Evolutionary conservation across 2,797 vertebrate species (phyloP).

Genomic region (Otolemur crassicaudatus): DNA sequence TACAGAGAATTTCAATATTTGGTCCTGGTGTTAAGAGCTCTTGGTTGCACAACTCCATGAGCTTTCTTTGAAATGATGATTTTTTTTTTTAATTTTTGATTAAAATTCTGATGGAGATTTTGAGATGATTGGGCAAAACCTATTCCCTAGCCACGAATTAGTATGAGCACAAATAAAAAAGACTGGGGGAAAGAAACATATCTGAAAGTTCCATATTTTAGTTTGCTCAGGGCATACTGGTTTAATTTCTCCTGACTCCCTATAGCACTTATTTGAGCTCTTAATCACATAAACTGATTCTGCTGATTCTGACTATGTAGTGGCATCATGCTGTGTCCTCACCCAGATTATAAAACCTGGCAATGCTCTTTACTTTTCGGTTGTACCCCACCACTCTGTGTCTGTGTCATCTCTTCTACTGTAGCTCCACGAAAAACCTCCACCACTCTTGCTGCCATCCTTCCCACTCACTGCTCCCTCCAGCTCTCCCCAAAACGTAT

Average conservation of each 20-base stretch:
- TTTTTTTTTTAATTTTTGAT: neutral
- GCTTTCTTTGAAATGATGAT: conserved; percentile 94
- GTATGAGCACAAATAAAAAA: neutral
- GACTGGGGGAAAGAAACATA: neutral
- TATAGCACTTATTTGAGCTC: neutral
- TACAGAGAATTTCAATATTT: conserved; percentile 86
- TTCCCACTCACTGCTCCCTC: neutral
- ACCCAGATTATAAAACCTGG: neutral
- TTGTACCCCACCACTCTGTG: accelerated
- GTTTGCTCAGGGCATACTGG: neutral
- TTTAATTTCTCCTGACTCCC: neutral
- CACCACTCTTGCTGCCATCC: neutral
- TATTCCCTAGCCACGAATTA: neutral
- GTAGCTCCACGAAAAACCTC: neutral
- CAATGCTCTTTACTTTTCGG: neutral
- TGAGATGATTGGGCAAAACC: neutral
- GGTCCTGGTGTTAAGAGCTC: conserved; percentile 92
- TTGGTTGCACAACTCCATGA: conserved; percentile 82
- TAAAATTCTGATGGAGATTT: neutral
- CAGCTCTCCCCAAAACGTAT: neutral
- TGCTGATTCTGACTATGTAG: neutral
- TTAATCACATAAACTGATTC: neutral
- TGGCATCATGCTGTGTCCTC: neutral
- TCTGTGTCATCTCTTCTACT: neutral
- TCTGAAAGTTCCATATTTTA: neutral